These are phyloP conservation scores for Malurus leucopterus DNA, from an alignment of 2,797 vertebrate species.

Conservation along the genomic window DNA sequence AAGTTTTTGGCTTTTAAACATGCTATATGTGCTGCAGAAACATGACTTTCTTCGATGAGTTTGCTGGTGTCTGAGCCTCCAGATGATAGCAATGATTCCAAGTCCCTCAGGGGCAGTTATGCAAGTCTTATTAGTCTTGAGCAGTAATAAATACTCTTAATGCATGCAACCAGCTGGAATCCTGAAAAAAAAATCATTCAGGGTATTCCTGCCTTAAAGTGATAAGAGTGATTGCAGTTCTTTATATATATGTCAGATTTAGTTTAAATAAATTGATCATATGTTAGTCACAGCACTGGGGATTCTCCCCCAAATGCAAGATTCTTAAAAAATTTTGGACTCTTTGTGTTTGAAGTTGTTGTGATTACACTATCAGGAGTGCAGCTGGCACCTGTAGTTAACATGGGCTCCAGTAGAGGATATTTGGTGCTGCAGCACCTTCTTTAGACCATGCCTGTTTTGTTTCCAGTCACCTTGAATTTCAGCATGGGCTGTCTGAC, in stretches of 20 bases:
- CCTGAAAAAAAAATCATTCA: neutral
- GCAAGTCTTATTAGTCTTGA: neutral
- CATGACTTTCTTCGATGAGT: neutral
- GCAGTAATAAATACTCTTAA: neutral
- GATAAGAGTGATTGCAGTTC: neutral
- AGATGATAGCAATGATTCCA: neutral
- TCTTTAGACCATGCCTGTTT: neutral
- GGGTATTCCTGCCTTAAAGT: neutral
- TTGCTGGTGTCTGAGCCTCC: neutral
- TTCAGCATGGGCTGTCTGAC: neutral
- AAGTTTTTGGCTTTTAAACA: neutral
- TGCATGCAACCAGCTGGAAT: neutral
- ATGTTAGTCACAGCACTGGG: neutral
- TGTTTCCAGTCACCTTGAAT: neutral
- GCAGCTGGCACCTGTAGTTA: neutral
- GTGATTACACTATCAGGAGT: neutral
- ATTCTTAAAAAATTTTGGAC: neutral
- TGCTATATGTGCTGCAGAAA: neutral
- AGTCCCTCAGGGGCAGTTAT: neutral
- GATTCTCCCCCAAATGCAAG: neutral
- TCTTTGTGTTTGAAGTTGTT: neutral
- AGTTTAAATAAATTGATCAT: neutral
- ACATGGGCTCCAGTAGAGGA: rapidly evolving
- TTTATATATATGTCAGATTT: neutral
- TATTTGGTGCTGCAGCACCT: neutral